These are phyloP conservation scores for Anniella stebbinsi DNA, from an alignment of 2,797 vertebrate species.

Conservation along the genomic window DNA sequence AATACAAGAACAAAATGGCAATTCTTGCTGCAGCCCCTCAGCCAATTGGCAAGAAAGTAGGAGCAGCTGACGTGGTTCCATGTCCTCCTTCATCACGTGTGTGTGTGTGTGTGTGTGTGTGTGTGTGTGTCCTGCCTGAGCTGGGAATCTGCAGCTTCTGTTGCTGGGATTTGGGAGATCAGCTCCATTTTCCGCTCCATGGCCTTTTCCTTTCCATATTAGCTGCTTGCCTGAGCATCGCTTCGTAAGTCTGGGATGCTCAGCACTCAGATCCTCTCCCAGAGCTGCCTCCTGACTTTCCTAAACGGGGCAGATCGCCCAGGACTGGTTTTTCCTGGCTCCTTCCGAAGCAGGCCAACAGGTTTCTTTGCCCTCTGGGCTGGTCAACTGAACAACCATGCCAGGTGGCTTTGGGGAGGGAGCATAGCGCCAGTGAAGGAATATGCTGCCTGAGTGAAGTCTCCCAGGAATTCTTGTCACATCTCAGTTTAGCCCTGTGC, in stretches of 20 bases:
- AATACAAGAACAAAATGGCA: too few relatives aligned
- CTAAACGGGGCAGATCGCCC: not conserved
- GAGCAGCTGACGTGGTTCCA: not conserved
- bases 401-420: too few relatives aligned
- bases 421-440: too few relatives aligned
- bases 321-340: not conserved
- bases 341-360: not conserved
- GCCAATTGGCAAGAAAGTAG: not conserved
- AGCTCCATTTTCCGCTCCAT: not conserved
- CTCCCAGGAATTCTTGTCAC: too few relatives aligned
- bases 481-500: too few relatives aligned
- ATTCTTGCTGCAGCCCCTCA: not conserved
- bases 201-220: not conserved
- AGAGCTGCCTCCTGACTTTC: not conserved
- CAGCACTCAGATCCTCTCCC: not conserved
- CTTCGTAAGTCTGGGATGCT: not conserved
- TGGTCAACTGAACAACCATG: not conserved
- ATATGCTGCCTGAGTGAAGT: too few relatives aligned
- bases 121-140: not conserved
- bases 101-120: too few relatives aligned
- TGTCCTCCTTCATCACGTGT: too few relatives aligned
- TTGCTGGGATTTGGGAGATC: not conserved
- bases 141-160: not conserved
- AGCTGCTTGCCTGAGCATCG: conserved; percentile 3
- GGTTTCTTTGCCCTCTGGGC: not conserved